Evolutionary conservation across 2,888 invertebrate species (phyloP), one percentile per base, ranked within the genome.

Genomic region (Crematogaster levior): DNA sequence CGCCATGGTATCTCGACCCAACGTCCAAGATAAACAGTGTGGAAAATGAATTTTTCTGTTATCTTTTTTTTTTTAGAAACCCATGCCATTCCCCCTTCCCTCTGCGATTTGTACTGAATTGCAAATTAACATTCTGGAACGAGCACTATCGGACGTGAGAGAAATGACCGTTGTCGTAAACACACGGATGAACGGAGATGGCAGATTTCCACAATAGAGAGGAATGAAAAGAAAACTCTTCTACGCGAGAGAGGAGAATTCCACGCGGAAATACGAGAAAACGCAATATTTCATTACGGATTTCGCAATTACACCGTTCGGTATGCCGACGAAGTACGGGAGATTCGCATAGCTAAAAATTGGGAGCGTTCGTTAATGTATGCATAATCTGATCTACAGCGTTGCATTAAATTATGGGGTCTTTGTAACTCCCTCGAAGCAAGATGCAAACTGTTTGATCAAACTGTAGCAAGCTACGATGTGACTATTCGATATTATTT

Each of bases 71-170:
- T 72, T 86, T 84, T 77, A 30, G 70, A 7, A 66, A 56, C 48
- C 65, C 56, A 51, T 81, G 84, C 30, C 3, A 70, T 34, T 63
- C 18, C 37, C 37, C 34, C 21, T 80, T 37, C 12, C 70, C 43
- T 40, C 21, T 10, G 37, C 48, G 66, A 82, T 82, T 84, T 65
- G 61, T 65, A 65, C 34, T 51, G 40, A 84, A 83, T 86, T 81
- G 85, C 74, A 79, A 87, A 85, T 87, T 85, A 79, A 81, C 81
- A 63, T 60, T 68, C 46, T 40, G 80, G 60, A 73, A 81, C 37
- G 60, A 21, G 3, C 61, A 80, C 63, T 81, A 79, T 81, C 70
- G 83, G 75, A 48, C 75, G 53, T 73, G 83, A 83, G 53, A 63
- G 63, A 70, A 70, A 58, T 43, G 66, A 81, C 34, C 30, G 43